Evolutionary conservation across 1,140 invertebrate species (phyloP).

Genomic region (Papilio aristodemus): DNA sequence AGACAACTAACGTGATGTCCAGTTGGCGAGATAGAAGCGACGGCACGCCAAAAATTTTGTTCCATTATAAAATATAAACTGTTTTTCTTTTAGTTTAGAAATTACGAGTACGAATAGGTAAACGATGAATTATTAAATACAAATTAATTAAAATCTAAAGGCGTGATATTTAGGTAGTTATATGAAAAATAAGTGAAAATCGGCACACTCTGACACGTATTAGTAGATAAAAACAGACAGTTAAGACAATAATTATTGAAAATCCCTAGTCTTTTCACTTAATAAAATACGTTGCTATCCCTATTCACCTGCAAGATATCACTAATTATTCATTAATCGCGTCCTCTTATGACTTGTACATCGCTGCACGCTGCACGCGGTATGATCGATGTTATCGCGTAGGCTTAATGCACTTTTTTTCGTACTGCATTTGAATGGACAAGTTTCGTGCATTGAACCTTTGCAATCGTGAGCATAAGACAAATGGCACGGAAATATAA

Average conservation of each 20-base stretch:
- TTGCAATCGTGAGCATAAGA: conserved; percentile 24
- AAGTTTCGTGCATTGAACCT: conserved; percentile 32
- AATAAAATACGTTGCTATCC: not conserved
- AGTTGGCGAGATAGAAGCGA: not conserved
- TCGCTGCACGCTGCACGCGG: conserved; percentile 5
- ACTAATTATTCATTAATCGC: not conserved
- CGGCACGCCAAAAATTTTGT: not conserved
- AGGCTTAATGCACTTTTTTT: conserved; percentile 30
- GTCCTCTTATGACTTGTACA: conserved; percentile 11
- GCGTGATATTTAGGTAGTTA: too few relatives aligned
- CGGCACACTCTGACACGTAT: too few relatives aligned
- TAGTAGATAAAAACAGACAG: too few relatives aligned
- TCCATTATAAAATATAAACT: too few relatives aligned
- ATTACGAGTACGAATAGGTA: too few relatives aligned
- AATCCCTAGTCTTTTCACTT: not conserved
- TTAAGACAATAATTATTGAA: not conserved
- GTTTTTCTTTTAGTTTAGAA: too few relatives aligned
- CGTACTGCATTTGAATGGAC: conserved; percentile 28
- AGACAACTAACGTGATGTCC: conserved; percentile 25
- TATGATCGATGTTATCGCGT: conserved; percentile 28
- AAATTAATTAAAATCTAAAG: too few relatives aligned
- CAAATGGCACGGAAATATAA: conserved; percentile 24
- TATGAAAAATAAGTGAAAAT: too few relatives aligned
- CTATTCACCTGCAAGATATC: too few relatives aligned
- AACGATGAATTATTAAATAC: too few relatives aligned